These are phyloP conservation scores for Diplogasteroides magnus DNA, from an alignment of 1,140 invertebrate species.

Conservation along the genomic window DNA sequence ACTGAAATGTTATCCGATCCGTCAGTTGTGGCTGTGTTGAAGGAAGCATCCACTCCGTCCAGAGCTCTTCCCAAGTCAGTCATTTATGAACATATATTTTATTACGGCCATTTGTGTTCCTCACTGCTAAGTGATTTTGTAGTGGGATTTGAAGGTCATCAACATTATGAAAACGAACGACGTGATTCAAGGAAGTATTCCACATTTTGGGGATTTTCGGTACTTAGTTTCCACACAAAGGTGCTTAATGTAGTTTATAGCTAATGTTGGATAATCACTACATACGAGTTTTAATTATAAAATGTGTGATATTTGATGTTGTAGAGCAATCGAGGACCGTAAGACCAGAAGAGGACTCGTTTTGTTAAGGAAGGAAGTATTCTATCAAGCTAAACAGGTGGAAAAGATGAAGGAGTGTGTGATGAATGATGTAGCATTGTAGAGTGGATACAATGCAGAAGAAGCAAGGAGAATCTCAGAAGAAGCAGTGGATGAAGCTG, in stretches of 20 bases:
- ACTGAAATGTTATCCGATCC: neutral
- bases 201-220: too few relatives aligned
- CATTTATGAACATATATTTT: too few relatives aligned
- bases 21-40: neutral
- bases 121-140: too few relatives aligned
- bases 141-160: too few relatives aligned
- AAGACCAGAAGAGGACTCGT: constrained; percentile 15
- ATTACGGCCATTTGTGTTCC: too few relatives aligned
- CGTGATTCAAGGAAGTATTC: too few relatives aligned
- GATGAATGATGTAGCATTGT: constrained; percentile 2
- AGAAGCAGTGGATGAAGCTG: constrained; percentile 31
- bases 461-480: constrained; percentile 34
- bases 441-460: constrained; percentile 26
- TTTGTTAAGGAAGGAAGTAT: constrained; percentile 30
- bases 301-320: constrained; percentile 1
- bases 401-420: neutral
- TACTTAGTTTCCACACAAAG: too few relatives aligned
- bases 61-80: neutral
- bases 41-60: neutral
- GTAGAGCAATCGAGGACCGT: constrained; percentile 6
- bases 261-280: neutral
- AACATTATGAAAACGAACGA: too few relatives aligned
- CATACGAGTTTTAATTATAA: neutral
- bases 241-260: too few relatives aligned
- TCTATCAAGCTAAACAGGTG: constrained; percentile 34